A percentile compares a stretch with the other conserved stretches of the same genome.
Conservation (phyloP, 2,888 invertebrate species). For the Archips xylosteana region DNA sequence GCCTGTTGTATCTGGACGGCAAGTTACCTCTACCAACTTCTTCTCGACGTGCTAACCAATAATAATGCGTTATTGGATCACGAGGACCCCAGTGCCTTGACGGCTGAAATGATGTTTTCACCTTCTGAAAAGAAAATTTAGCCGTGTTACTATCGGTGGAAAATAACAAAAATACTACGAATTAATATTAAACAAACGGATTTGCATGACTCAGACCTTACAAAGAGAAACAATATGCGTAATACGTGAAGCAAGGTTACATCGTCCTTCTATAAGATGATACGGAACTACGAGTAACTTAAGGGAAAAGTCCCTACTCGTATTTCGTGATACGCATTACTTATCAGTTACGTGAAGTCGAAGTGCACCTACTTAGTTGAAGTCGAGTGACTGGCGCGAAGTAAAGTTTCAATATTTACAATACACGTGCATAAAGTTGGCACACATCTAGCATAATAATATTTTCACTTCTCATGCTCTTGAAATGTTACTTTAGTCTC, state of each 20-base stretch:
- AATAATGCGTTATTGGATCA: slow-evolving; percentile 77
- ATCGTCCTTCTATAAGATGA: slow-evolving; percentile 48
- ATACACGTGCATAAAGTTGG: too few species aligned
- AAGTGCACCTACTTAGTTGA: background rate
- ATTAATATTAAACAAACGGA: background rate
- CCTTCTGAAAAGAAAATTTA: slow-evolving; percentile 63
- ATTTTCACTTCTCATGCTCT: too few species aligned
- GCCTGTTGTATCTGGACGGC: slow-evolving; percentile 54
- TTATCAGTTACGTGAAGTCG: background rate
- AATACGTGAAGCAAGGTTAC: slow-evolving; percentile 48
- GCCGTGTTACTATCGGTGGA: slow-evolving; percentile 4
- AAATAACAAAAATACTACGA: slow-evolving; percentile 30
- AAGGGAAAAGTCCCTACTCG: slow-evolving; percentile 38
- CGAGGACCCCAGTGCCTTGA: slow-evolving; percentile 79
- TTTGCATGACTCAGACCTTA: background rate
- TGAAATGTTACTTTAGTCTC: too few species aligned
- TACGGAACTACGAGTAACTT: slow-evolving; percentile 26
- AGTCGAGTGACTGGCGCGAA: background rate
- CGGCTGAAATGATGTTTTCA: slow-evolving; percentile 72
- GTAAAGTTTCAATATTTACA: background rate
- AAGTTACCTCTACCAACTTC: slow-evolving; percentile 53
- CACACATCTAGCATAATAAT: background rate
- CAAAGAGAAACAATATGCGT: background rate
- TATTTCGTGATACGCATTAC: slow-evolving; percentile 46
- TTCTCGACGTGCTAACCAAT: slow-evolving; percentile 72